Conservation (phyloP, 1,140 invertebrate species). For the Scylla paramamosain region DNA sequence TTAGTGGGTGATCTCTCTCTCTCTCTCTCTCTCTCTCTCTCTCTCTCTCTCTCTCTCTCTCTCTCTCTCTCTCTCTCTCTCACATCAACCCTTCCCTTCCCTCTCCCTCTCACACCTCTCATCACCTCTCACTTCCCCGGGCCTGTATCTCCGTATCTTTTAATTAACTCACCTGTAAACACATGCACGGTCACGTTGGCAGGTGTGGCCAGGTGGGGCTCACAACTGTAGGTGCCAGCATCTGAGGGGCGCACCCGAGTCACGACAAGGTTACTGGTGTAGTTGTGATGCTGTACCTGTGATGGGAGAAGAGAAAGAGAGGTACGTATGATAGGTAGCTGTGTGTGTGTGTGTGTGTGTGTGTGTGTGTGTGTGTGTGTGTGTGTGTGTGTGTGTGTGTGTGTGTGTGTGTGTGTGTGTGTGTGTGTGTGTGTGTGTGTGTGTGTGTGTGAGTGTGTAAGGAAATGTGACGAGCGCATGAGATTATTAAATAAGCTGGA, state of each 20-base stretch:
- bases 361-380: slow-evolving; percentile 16
- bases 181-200: slow-evolving; percentile 76
- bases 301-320: background rate
- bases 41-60: too few species aligned
- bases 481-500: background rate
- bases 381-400: background rate
- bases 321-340: slow-evolving; percentile 42
- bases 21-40: too few species aligned
- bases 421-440: background rate
- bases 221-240: slow-evolving; percentile 74
- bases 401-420: background rate
- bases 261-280: slow-evolving; percentile 74
- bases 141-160: background rate
- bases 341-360: background rate
- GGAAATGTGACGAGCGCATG: too few species aligned
- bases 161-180: slow-evolving; percentile 70
- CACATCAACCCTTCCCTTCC: background rate
- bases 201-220: slow-evolving; percentile 74
- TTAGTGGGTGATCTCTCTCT: too few species aligned
- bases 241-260: slow-evolving; percentile 63
- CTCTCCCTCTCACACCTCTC: background rate
- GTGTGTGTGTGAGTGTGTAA: background rate
- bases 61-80: background rate
- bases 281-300: slow-evolving; percentile 73
- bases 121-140: background rate